Percentiles rank a stretch among this genome's conserved stretches.
phyloP scores from a whole-genome alignment of 2,888 invertebrate genomes.

The Lysandra coridon region DNA sequence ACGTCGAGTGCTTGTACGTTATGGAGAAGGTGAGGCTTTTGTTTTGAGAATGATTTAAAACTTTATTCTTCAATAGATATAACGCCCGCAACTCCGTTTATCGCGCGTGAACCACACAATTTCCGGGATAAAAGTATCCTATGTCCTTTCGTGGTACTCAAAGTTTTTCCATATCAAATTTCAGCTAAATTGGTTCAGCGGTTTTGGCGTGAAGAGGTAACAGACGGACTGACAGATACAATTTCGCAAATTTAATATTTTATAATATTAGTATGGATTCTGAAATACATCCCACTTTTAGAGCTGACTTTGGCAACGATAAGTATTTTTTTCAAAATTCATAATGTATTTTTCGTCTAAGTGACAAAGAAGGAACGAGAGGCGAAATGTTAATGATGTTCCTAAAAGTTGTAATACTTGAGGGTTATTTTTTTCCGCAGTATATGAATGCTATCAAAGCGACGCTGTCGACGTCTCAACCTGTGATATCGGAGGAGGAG shows the following conservation, averaged over 20 bases:
- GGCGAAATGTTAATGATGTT: too few species aligned
- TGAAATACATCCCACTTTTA: neutral
- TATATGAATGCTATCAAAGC: conserved; percentile 96
- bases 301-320: neutral
- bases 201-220: too few species aligned
- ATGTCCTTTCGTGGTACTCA: too few species aligned
- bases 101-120: too few species aligned
- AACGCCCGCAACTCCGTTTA: too few species aligned
- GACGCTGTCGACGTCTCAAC: conserved; percentile 92
- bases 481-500: conserved; percentile 93
- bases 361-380: neutral
- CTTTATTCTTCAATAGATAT: too few species aligned
- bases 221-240: too few species aligned
- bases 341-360: neutral
- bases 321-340: neutral
- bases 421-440: conserved; percentile 63
- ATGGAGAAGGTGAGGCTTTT: conserved; percentile 86
- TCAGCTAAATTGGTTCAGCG: too few species aligned
- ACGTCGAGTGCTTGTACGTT: conserved; percentile 93
- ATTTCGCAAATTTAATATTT: too few species aligned
- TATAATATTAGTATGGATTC: too few species aligned
- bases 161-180: too few species aligned
- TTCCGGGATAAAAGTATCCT: too few species aligned
- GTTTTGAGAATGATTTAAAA: neutral
- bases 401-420: neutral